Conservation (phyloP, 2,113 vertebrate genomes). For the Pseudopipra pipra region DNA sequence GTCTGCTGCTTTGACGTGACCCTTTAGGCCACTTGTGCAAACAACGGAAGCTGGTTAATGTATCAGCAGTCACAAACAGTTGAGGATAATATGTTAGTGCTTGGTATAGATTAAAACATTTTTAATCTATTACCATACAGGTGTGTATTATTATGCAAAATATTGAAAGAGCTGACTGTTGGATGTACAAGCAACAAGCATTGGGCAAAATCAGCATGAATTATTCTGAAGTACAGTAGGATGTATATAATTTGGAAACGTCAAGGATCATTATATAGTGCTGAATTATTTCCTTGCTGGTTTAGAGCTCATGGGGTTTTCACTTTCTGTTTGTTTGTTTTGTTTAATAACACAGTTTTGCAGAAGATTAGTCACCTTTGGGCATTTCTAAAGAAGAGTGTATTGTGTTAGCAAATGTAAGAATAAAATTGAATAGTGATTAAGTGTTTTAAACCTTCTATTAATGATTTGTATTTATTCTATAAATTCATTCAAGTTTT, state of each 20-base stretch:
- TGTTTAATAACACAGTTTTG: not conserved
- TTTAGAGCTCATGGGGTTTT: not conserved
- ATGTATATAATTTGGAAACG: not conserved
- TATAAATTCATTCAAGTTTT: not conserved
- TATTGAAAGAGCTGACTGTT: not conserved
- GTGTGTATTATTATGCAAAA: not conserved
- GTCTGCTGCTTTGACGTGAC: not conserved
- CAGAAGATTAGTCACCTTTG: not conserved
- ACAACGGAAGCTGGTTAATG: not conserved
- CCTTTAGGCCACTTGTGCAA: not conserved
- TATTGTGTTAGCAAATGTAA: not conserved
- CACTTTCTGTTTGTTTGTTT: not conserved
- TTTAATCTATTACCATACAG: not conserved
- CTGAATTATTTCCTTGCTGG: not conserved
- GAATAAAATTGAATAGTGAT: not conserved
- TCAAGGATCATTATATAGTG: not conserved
- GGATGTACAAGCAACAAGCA: not conserved
- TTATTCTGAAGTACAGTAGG: not conserved
- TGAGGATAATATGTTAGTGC: not conserved
- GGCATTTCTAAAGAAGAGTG: not conserved
- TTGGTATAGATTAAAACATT: not conserved
- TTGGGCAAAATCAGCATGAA: not conserved
- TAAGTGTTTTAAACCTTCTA: not conserved
- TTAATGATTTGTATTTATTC: not conserved
- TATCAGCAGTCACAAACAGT: not conserved